Percentiles rank a stretch among this genome's conserved stretches.
These are phyloP conservation scores for Blastobasis lacticolella DNA, from an alignment of 2,888 invertebrate species.

Conservation along the genomic window DNA sequence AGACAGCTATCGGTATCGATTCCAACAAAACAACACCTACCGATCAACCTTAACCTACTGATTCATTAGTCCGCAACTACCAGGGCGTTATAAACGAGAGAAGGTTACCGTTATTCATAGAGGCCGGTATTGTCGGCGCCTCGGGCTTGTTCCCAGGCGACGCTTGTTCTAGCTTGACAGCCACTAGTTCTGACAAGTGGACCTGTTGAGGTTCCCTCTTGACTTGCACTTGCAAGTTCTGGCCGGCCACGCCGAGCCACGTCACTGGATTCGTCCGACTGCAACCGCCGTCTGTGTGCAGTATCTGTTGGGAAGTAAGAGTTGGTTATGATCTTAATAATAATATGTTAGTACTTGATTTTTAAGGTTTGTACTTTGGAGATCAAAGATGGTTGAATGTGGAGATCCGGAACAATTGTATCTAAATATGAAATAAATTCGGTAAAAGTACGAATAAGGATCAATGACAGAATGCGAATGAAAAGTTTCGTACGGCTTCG, in stretches of 20 bases:
- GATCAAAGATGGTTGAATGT: no score
- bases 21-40: no score
- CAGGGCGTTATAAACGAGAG: slow-evolving; percentile 1
- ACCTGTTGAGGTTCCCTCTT: slow-evolving; percentile 78
- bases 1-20: no score
- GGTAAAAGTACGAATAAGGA: no score
- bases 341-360: no score
- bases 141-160: slow-evolving; percentile 77
- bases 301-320: slow-evolving; percentile 29
- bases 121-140: slow-evolving; percentile 53
- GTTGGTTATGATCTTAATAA: no score
- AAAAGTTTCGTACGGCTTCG: no score
- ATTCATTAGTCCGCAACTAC: slow-evolving; percentile 1
- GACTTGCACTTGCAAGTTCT: slow-evolving; percentile 72
- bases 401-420: no score
- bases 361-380: no score
- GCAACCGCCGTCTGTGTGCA: slow-evolving; percentile 76
- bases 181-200: slow-evolving; percentile 75
- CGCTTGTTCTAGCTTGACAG: slow-evolving; percentile 78
- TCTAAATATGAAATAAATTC: no score
- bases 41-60: not conserved
- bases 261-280: slow-evolving; percentile 81
- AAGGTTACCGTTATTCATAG: slow-evolving; percentile 56
- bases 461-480: no score
- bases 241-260: slow-evolving; percentile 69